phyloP scores from a whole-genome alignment of 2,113 vertebrate species.

The Neotragus moschatus region DNA sequence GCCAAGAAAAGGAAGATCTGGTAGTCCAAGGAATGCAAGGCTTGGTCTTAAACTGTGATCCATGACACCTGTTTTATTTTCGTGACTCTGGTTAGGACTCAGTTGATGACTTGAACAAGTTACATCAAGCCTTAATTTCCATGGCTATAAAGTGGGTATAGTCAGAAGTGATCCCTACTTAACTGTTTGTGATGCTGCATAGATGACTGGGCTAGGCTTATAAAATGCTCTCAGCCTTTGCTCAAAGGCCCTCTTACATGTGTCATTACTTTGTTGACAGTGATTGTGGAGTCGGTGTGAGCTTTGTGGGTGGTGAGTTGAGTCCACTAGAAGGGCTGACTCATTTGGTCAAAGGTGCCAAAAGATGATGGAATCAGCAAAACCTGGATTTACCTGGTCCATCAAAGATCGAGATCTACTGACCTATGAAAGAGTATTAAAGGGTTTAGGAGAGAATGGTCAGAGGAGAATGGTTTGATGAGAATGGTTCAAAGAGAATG shows the following conservation, averaged over 20 bases:
- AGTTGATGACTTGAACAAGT: not conserved
- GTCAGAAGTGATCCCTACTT: conserved; percentile 36
- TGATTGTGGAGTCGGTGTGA: not conserved
- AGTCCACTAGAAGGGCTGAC: not conserved
- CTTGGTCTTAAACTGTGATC: not conserved
- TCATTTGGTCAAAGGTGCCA: conserved; percentile 38
- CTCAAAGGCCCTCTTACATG: not conserved
- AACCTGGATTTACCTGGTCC: not conserved
- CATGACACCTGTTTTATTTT: not conserved
- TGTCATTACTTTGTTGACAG: conserved; percentile 29
- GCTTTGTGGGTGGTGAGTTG: not conserved
- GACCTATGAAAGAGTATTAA: not conserved
- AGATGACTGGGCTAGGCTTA: not conserved
- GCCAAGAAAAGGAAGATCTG: not conserved
- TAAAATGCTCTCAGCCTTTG: conserved; percentile 20
- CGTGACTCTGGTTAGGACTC: not conserved
- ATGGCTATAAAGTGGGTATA: conserved; percentile 38
- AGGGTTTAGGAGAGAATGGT: not conserved
- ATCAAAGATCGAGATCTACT: not conserved
- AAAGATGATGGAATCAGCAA: not conserved
- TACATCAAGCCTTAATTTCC: conserved; percentile 31
- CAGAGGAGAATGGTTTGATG: not conserved
- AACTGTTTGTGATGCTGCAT: not conserved
- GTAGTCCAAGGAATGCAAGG: not conserved
- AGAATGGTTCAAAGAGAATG: not conserved